phyloP scores from a whole-genome alignment of 2,113 vertebrate genomes.

The Pachypanchax playfairii region DNA sequence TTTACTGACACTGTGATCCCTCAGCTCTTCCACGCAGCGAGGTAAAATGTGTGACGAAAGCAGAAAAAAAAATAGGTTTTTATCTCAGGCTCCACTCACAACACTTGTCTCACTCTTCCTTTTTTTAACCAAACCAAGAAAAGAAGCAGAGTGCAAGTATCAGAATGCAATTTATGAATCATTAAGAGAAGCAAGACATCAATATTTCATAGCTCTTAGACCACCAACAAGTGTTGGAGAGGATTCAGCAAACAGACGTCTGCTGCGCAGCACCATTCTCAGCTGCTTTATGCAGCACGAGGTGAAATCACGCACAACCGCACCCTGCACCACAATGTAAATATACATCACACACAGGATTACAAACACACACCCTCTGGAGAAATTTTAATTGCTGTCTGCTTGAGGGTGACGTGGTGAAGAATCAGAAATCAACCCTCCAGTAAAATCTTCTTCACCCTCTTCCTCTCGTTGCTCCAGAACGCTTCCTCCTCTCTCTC shows the following conservation, averaged over 20 bases:
- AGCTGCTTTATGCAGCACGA: constrained; percentile 40
- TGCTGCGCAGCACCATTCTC: constrained; percentile 13
- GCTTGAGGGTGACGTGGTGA: constrained; percentile 54
- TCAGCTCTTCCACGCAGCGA: constrained; percentile 38
- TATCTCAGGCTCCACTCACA: constrained; percentile 28
- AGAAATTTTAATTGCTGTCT: constrained; percentile 73
- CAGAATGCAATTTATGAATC: constrained; percentile 79
- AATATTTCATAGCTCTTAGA: constrained; percentile 77
- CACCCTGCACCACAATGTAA: constrained; percentile 49
- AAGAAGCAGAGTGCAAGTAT: constrained; percentile 64
- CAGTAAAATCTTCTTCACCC: constrained; percentile 36
- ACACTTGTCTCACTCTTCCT: constrained; percentile 1
- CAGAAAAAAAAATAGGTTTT: constrained; percentile 51
- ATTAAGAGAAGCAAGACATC: constrained; percentile 72
- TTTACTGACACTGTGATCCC: constrained; percentile 71
- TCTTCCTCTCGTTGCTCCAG: constrained; percentile 43
- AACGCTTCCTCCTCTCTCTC: constrained; percentile 47
- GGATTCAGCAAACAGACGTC: constrained; percentile 60
- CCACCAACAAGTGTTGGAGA: constrained; percentile 71
- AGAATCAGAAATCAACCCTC: constrained; percentile 53
- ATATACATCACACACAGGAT: constrained; percentile 35
- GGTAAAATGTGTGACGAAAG: constrained; percentile 39
- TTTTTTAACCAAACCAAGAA: constrained; percentile 60
- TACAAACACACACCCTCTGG: constrained; percentile 43
- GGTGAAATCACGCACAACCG: constrained; percentile 25